Percentiles rank a stretch among this genome's conserved stretches.
Evolutionary conservation across 2,113 vertebrate genomes (phyloP).

Genomic region (Grantiella picta): DNA sequence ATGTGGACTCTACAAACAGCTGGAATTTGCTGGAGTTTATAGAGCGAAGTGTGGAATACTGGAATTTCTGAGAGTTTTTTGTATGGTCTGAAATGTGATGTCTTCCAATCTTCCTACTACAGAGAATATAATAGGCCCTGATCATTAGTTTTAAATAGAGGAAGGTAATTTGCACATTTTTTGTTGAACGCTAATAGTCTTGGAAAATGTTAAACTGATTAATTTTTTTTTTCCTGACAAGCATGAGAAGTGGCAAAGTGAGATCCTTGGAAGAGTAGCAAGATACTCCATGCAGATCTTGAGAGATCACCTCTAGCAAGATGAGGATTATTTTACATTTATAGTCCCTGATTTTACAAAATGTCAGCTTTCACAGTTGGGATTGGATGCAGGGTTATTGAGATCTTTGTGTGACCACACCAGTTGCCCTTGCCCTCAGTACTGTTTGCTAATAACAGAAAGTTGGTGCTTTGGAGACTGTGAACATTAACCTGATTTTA

Average conservation of each 20-base stretch:
- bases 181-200: neutral
- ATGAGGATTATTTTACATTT: neutral
- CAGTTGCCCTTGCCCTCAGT: neutral
- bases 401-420: neutral
- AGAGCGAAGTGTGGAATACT: neutral
- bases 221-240: neutral
- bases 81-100: neutral
- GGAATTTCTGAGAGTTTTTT: neutral
- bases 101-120: neutral
- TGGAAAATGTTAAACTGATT: neutral
- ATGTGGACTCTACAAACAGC: accelerated
- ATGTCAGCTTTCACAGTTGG: neutral
- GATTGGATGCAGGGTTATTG: neutral
- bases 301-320: neutral
- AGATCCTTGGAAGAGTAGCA: neutral
- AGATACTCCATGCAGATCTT: neutral
- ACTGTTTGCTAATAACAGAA: neutral
- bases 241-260: neutral
- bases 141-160: neutral
- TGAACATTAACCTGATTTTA: neutral
- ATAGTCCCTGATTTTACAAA: neutral
- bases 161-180: neutral
- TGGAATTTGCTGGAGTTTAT: neutral
- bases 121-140: neutral
- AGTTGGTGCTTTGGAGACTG: neutral